Base-by-base conservation (phyloP, 2,113 vertebrate species). In the Panthera tigris region DNA sequence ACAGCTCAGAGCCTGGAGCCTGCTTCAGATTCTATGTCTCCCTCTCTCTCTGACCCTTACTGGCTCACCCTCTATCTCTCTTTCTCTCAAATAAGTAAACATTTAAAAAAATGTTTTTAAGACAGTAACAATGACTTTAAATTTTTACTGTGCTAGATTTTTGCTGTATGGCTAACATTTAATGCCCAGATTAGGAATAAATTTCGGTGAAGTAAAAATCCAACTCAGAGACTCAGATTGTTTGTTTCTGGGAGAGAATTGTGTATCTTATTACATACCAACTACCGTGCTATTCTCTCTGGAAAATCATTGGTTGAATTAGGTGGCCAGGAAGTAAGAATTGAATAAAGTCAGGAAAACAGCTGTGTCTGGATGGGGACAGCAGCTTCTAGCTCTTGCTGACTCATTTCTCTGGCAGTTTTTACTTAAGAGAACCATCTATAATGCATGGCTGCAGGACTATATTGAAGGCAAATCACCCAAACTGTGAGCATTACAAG, bases 231-330 rank as follows among this genome's bases (percentile, higher is more conserved):
- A 48, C 52, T 65, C 79, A 93, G 33, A 52, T 81, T 94, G 14
- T 95, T 96, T 89, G 57, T 71, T 96, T 95, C 55, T 90, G 57
- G 90, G 68, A 94, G 25, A 94, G 63, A 88, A 78, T n/a, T 96
- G 68, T 85, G 82, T 84, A 19, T 91, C 84, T 95, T 94, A 88
- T 81, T 97, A 90, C 96, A 96, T 82, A 96, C 74, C 69, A 76
- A 88, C 74, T 41, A 96, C 80, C 10, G 11, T 85, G 84, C 69
- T 96, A 41, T 68, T 97, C 87, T 91, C 52, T 96, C 29, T 52
- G 84, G 80, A 97, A 97, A 92, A 93, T 88, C 89, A 92, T 94
- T 95, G 92, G 92, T 92, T 98, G 91, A 95, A 96, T 94, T 92
- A 61, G 55, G 36, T 94, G 74, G 48, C 80, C 65, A 82, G 69